Percentiles rank a stretch among this genome's conserved stretches.
Conservation (phyloP, 2,797 vertebrate species). For the Nasua narica region DNA sequence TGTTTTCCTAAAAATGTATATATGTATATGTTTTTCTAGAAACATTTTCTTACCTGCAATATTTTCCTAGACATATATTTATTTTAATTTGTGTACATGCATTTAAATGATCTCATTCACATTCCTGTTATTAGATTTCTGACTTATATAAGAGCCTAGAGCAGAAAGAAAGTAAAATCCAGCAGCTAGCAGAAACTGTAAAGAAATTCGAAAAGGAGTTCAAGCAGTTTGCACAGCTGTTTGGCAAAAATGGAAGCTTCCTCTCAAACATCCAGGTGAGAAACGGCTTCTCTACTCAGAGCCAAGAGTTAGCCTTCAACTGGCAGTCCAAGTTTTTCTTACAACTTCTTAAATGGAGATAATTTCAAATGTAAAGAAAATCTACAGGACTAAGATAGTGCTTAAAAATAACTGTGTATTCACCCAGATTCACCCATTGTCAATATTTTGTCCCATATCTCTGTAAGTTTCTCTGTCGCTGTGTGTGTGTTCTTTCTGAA, state of each 20-base stretch:
- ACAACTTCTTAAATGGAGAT: neutral
- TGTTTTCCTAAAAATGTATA: neutral
- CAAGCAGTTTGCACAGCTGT: constrained; percentile 84
- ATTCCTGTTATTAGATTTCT: constrained; percentile 85
- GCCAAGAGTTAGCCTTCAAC: neutral
- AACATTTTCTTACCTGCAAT: neutral
- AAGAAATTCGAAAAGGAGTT: constrained; percentile 88
- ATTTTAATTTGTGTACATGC: neutral
- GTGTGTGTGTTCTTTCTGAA: neutral
- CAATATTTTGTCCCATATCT: neutral
- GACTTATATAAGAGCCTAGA: constrained; percentile 87
- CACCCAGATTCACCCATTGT: neutral
- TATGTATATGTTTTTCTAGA: neutral
- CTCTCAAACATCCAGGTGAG: constrained; percentile 88
- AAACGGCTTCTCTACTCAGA: constrained; percentile 2
- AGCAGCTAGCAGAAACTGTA: constrained; percentile 85
- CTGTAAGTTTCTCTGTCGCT: neutral
- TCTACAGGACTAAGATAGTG: neutral
- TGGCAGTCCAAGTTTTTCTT: neutral
- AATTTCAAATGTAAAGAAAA: neutral
- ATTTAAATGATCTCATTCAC: neutral
- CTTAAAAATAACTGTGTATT: neutral
- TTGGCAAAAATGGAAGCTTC: constrained; percentile 84
- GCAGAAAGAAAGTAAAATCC: constrained; percentile 88
- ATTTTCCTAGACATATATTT: neutral